Evolutionary conservation across 2,113 vertebrate species (phyloP), one percentile per base, ranked within the genome.

Genomic region (Sprattus sprattus): DNA sequence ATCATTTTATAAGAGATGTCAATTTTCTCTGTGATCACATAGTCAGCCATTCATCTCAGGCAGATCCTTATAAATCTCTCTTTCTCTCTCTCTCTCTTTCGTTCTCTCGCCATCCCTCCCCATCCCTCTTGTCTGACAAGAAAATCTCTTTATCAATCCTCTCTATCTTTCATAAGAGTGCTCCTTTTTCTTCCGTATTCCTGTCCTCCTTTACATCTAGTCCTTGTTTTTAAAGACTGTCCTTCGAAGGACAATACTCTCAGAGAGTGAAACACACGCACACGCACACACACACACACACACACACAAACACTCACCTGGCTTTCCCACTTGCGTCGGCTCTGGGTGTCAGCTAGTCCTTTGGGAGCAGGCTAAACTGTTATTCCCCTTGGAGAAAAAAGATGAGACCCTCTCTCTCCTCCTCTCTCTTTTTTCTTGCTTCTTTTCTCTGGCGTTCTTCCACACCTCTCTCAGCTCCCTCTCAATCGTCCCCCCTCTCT

Each of bases 301-400:
- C 81, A 80, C 83, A 60, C 81, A 85, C 32, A 82, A 49, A 81
- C 11, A 87, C 89, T 87, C 85, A 90, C 89, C 89, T 90, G 88
- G 47, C 83, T 82, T 82, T 54, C 71, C 47, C 20, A 83, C 84
- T 39, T 86, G 83, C n/a, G 82, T 50, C 82, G 78, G 57, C 28
- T 75, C 9, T 67, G 78, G 71, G 45, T 83, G 86, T 84, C 46
- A 25, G 84, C 84, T 85, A 82, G 47, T 90, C 89, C 88, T 83
- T 49, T 18, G 52, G 52, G 82, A 88, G 67, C 82, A 9, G 25
- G 39, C 78, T 75, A 84, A 86, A 71, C 64, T 83, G 83, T 67
- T 67, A 84, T 45, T 86, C 81, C 84, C 88, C 86, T 87, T 81
- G 54, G 85, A 84, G 71, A 84, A 89, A 86, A 78, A 71, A 90